phyloP scores from a whole-genome alignment of 2,888 invertebrate species.

The Nasonia oneida region DNA sequence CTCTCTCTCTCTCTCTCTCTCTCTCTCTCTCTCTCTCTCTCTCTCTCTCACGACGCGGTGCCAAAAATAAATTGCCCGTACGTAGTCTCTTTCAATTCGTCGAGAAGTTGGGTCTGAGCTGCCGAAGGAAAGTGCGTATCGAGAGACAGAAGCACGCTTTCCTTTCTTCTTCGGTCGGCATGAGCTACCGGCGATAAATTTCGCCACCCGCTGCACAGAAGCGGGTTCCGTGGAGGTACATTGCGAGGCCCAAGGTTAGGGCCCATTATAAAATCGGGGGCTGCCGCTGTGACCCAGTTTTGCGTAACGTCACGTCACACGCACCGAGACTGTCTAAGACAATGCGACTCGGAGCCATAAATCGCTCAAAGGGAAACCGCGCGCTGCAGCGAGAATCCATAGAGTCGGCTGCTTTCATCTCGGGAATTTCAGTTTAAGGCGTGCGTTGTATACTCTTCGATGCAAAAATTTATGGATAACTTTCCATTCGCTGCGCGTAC shows the following conservation, averaged over 20 bases:
- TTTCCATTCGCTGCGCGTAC: neutral
- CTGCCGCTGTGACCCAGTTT: conserved; percentile 71
- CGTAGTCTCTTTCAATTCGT: conserved; percentile 22
- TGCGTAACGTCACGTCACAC: conserved; percentile 72
- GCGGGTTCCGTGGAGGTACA: neutral
- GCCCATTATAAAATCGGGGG: conserved; percentile 63
- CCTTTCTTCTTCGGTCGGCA: conserved; percentile 66
- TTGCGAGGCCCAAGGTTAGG: conserved; percentile 63
- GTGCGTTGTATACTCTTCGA: neutral
- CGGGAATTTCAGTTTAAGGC: neutral
- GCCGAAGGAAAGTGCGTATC: conserved; percentile 66
- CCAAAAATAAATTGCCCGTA: neutral
- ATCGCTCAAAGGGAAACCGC: conserved; percentile 70
- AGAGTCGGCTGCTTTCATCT: conserved; percentile 1
- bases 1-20: too few relatives aligned
- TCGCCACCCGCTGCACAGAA: conserved; percentile 57
- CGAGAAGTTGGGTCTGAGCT: conserved; percentile 27
- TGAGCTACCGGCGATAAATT: conserved; percentile 70
- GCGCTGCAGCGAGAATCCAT: neutral
- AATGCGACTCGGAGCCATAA: conserved; percentile 73
- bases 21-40: neutral
- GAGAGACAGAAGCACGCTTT: conserved; percentile 65
- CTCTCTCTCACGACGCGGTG: neutral
- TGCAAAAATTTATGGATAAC: neutral
- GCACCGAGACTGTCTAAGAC: conserved; percentile 68